Evolutionary conservation across 2,797 vertebrate species (phyloP).

Genomic region (Parambassis ranga): DNA sequence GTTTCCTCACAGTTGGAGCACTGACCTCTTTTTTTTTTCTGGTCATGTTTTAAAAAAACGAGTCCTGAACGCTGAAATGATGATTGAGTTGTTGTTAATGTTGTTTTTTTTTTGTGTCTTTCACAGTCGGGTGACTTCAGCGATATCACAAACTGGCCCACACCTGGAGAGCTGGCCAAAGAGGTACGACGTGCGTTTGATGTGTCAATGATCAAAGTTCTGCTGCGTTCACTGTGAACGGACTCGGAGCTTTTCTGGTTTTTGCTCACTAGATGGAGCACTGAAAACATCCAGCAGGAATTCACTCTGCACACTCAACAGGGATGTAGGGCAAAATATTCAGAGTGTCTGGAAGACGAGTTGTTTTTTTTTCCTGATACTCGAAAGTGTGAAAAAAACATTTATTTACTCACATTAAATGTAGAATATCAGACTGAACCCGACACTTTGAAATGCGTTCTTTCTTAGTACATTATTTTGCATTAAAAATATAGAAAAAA

Average conservation of each 20-base stretch:
- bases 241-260: neutral
- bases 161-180: slow-evolving; percentile 92
- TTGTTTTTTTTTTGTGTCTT: neutral
- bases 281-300: neutral
- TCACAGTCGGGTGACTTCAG: slow-evolving; percentile 89
- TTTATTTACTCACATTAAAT: no score
- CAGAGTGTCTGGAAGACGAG: no score
- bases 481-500: no score
- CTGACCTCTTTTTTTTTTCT: slow-evolving; percentile 39
- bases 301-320: neutral
- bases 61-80: neutral
- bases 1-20: slow-evolving; percentile 29
- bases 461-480: no score
- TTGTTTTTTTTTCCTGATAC: no score
- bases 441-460: no score
- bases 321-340: no score
- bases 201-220: no score
- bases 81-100: neutral
- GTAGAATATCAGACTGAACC: no score
- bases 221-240: no score
- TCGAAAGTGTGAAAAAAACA: no score
- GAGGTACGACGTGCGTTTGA: slow-evolving; percentile 77
- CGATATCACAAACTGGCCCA: slow-evolving; percentile 95
- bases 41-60: no score
- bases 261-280: slow-evolving; percentile 46